Conservation (phyloP, 1,140 invertebrate genomes). For the Solen grandis region DNA sequence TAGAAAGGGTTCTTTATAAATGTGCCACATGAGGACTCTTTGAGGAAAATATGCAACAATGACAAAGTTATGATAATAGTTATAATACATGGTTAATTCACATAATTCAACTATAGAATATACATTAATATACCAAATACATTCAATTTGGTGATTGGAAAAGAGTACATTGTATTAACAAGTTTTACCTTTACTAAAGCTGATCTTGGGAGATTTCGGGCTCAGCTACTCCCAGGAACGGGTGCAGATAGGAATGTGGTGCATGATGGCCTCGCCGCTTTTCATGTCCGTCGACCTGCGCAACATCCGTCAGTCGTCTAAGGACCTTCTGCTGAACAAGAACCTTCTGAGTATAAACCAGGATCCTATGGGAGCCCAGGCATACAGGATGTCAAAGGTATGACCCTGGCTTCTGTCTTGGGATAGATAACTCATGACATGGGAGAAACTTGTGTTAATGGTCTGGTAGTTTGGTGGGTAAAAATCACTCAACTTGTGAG, state of each 20-base stretch:
- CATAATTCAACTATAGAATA: no score
- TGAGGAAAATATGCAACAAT: no score
- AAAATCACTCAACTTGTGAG: background rate
- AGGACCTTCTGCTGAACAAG: conserved; percentile 95
- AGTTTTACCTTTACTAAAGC: no score
- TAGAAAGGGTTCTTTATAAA: no score
- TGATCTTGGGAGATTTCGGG: conserved; percentile 98
- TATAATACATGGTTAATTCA: no score
- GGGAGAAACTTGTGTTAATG: background rate
- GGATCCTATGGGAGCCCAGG: conserved; percentile 95
- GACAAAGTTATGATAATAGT: no score
- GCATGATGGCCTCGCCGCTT: conserved; percentile 96
- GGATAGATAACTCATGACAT: background rate
- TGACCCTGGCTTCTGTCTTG: no score
- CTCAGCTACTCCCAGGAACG: conserved; percentile 97
- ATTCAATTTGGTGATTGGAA: no score
- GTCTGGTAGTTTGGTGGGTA: background rate
- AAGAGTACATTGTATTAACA: no score
- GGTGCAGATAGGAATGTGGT: conserved; percentile 99
- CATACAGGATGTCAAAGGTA: conserved; percentile 46
- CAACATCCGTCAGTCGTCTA: conserved; percentile 93
- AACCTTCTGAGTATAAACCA: conserved; percentile 98
- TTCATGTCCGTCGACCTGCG: conserved; percentile 98
- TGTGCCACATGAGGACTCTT: no score
- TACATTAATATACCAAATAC: no score